phyloP scores from a whole-genome alignment of 1,140 invertebrate species.

The Sitophilus oryzae region DNA sequence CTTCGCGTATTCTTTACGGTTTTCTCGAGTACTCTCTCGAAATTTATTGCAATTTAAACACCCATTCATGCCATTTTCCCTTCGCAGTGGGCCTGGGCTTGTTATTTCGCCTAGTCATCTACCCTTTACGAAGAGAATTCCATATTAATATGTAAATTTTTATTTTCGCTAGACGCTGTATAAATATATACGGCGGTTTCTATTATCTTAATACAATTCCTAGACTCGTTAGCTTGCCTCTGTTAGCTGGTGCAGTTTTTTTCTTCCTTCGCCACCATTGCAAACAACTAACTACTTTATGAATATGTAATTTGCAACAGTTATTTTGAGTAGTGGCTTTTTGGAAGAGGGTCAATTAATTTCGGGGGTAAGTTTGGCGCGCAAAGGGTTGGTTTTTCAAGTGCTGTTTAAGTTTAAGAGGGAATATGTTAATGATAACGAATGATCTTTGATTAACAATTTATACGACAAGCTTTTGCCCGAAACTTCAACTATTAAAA shows the following conservation, averaged over 20 bases:
- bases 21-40: not conserved
- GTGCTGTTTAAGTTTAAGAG: no score
- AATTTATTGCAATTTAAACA: not conserved
- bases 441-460: no score
- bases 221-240: conserved; percentile 9
- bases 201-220: conserved; percentile 14
- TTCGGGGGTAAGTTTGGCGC: not conserved
- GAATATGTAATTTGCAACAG: conserved; percentile 29
- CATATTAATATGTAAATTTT: conserved; percentile 29
- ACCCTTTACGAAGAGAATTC: conserved; percentile 22
- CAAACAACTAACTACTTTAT: conserved; percentile 24
- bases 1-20: no score
- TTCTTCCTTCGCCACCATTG: conserved; percentile 1
- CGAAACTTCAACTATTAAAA: no score
- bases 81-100: not conserved
- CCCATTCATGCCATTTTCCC: not conserved
- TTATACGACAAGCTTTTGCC: no score
- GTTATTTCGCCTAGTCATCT: conserved; percentile 18
- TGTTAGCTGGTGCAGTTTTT: conserved; percentile 10
- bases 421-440: no score
- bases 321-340: conserved; percentile 15
- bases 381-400: conserved; percentile 5
- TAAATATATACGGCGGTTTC: conserved; percentile 8
- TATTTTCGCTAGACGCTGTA: conserved; percentile 15
- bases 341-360: conserved; percentile 26